phyloP scores from a whole-genome alignment of 2,113 vertebrate species.

The Macroglossus sobrinus region DNA sequence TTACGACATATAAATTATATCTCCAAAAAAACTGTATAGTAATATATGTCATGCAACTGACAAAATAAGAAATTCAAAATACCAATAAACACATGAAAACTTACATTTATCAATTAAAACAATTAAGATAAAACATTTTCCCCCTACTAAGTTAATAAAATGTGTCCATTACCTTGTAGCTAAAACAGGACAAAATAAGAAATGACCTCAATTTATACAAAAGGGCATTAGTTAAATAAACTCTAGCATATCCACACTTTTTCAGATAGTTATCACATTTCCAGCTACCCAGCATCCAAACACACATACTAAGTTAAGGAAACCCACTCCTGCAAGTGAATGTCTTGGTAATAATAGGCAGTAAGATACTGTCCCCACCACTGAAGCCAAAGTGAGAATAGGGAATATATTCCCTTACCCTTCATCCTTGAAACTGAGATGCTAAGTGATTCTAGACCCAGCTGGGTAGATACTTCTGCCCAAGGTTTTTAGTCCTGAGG shows the following conservation, averaged over 20 bases:
- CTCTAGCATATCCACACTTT: neutral
- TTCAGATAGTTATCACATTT: neutral
- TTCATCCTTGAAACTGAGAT: neutral
- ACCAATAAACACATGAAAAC: neutral
- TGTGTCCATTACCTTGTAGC: neutral
- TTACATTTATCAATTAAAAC: neutral
- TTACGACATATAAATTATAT: conserved; percentile 8
- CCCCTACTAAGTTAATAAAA: neutral
- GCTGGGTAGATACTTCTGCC: neutral
- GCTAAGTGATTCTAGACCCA: neutral
- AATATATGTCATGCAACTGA: neutral
- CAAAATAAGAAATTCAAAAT: conserved; percentile 7
- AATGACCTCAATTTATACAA: neutral
- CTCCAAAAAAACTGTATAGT: neutral
- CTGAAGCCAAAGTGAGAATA: neutral
- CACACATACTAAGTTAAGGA: neutral
- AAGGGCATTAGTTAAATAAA: neutral
- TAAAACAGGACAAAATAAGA: neutral
- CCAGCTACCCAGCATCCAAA: neutral
- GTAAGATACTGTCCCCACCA: neutral
- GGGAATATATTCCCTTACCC: neutral
- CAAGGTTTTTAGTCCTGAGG: neutral
- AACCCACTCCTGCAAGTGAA: neutral
- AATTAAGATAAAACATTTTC: neutral
- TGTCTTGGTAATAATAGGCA: neutral